These are phyloP conservation scores for Lutraria lutraria DNA, from an alignment of 2,888 invertebrate species.

Conservation along the genomic window DNA sequence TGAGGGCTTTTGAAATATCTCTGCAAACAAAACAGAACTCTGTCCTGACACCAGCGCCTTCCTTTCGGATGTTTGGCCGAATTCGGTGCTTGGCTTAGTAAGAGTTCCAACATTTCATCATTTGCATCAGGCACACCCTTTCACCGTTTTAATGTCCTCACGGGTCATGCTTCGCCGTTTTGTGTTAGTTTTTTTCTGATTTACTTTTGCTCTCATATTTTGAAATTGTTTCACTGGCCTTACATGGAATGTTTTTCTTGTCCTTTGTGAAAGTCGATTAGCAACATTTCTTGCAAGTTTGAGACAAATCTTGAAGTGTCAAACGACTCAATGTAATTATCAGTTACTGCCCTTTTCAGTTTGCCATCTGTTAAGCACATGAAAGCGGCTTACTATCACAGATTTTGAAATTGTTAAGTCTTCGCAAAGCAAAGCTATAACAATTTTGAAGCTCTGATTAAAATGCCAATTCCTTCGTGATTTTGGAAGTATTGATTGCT, in stretches of 20 bases:
- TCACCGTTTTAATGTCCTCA: constrained; percentile 41
- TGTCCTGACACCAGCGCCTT: constrained; percentile 46
- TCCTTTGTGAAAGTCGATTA: constrained; percentile 49
- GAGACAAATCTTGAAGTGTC: constrained; percentile 29
- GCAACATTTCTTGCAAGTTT: constrained; percentile 45
- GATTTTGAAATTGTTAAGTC: constrained; percentile 12
- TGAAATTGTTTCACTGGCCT: neutral
- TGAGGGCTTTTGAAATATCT: constrained; percentile 53
- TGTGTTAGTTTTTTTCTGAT: no score
- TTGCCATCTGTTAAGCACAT: neutral
- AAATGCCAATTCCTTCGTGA: neutral
- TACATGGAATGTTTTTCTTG: neutral
- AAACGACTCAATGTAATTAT: constrained; percentile 38
- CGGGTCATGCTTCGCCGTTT: no score
- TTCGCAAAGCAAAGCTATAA: constrained; percentile 29
- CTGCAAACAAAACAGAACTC: constrained; percentile 49
- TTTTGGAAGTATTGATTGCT: neutral
- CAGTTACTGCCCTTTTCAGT: neutral
- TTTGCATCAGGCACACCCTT: constrained; percentile 44
- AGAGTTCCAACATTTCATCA: constrained; percentile 53
- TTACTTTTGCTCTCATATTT: neutral
- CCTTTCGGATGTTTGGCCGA: constrained; percentile 41
- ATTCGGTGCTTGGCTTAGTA: constrained; percentile 57
- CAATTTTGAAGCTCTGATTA: neutral
- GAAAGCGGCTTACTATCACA: constrained; percentile 21